A percentile compares a stretch with the other conserved stretches of the same genome.
These are phyloP conservation scores for Candidula unifasciata DNA, from an alignment of 2,888 invertebrate species.

Conservation along the genomic window DNA sequence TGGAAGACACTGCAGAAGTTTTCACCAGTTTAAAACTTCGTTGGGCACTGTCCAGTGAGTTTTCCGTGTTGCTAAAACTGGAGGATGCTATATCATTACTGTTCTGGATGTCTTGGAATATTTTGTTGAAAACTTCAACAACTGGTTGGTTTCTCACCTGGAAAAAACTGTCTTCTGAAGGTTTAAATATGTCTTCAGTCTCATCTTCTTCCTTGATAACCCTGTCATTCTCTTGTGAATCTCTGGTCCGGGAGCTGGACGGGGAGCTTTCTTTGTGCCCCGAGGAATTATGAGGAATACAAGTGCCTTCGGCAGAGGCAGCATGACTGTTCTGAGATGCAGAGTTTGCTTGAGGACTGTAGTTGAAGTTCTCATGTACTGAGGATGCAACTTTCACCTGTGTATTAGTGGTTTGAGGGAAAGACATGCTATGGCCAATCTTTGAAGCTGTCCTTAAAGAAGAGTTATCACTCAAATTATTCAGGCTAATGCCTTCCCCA, in stretches of 20 bases:
- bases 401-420: conserved; percentile 20
- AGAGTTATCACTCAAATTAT: conserved; percentile 8
- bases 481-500: conserved; percentile 14
- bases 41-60: conserved; percentile 1
- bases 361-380: conserved; percentile 5
- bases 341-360: conserved; percentile 11
- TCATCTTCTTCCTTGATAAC: conserved; percentile 49
- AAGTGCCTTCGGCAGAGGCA: neutral
- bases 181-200: conserved; percentile 60
- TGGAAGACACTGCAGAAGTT: conserved; percentile 13
- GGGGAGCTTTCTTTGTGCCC: neutral
- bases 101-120: conserved; percentile 17
- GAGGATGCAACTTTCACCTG: neutral
- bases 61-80: conserved; percentile 16
- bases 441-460: neutral
- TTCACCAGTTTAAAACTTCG: conserved; percentile 32
- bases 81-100: conserved; percentile 7
- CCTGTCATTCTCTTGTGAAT: neutral
- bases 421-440: conserved; percentile 28
- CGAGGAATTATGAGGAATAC: neutral
- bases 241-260: neutral
- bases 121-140: conserved; percentile 38
- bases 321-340: neutral
- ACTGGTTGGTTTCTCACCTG: conserved; percentile 32
- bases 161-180: conserved; percentile 58